Conservation (phyloP, 2,797 vertebrate genomes). For the Anisognathus igniventris region DNA sequence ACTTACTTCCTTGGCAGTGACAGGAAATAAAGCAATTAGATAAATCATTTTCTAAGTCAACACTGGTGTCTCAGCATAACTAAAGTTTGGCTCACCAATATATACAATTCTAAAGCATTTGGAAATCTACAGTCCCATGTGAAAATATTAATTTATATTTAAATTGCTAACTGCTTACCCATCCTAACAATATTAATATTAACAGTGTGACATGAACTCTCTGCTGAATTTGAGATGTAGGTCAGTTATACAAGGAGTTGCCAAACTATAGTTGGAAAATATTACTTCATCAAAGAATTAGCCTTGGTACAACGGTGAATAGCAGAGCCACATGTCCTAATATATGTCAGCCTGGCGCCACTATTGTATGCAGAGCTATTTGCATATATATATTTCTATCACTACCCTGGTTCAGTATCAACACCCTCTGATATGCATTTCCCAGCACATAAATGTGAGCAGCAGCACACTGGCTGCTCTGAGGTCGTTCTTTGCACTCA, state of each 20-base stretch:
- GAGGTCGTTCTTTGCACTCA: conserved; percentile 9
- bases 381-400: conserved; percentile 20
- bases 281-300: conserved; percentile 67
- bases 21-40: conserved; percentile 62
- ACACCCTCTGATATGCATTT: not conserved
- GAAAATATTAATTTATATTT: conserved; percentile 59
- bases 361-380: conserved; percentile 46
- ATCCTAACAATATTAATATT: conserved; percentile 56
- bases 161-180: conserved; percentile 56
- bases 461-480: conserved; percentile 24
- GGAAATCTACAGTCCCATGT: conserved; percentile 37
- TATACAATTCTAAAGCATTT: conserved; percentile 24
- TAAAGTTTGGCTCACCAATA: conserved; percentile 18
- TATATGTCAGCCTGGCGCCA: conserved; percentile 49
- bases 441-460: not conserved
- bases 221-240: conserved; percentile 49
- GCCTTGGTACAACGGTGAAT: conserved; percentile 23
- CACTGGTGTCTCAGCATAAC: conserved; percentile 43
- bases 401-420: conserved; percentile 24
- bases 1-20: conserved; percentile 49
- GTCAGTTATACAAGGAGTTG: conserved; percentile 26
- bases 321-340: conserved; percentile 46
- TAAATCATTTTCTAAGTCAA: conserved; percentile 62
- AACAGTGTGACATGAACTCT: conserved; percentile 55
- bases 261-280: conserved; percentile 60